phyloP scores from a whole-genome alignment of 2,797 vertebrate species.

The Lacerta agilis region DNA sequence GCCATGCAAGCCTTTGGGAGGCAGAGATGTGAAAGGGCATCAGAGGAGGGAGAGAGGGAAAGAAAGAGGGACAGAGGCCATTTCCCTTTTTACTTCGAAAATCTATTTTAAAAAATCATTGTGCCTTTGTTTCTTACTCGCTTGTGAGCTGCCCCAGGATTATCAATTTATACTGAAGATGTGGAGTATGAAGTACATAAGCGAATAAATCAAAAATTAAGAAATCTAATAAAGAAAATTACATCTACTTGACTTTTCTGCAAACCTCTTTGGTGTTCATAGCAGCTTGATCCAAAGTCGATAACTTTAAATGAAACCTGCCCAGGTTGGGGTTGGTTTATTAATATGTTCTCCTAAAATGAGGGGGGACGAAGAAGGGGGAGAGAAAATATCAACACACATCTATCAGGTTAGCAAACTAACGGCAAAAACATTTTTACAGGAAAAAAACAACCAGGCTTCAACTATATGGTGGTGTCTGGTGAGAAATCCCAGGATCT shows the following conservation, averaged over 20 bases:
- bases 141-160: no score
- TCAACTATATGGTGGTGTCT: not conserved
- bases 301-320: constrained; percentile 95
- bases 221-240: constrained; percentile 69
- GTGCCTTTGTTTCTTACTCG: no score
- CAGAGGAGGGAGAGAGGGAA: no score
- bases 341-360: constrained; percentile 91
- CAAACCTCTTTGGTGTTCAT: constrained; percentile 92
- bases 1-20: no score
- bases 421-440: not conserved
- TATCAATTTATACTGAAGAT: not conserved
- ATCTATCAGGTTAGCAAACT: not conserved
- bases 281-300: constrained; percentile 96
- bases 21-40: no score
- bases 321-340: constrained; percentile 87
- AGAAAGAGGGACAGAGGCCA: no score
- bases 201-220: constrained; percentile 31
- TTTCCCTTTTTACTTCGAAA: no score
- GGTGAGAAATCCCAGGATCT: not conserved
- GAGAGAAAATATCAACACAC: constrained; percentile 3
- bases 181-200: not conserved
- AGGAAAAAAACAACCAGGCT: no score
- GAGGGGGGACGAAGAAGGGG: not conserved
- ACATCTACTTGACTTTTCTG: constrained; percentile 72
- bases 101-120: no score